Base-by-base conservation (phyloP, 2,888 invertebrate genomes). In the Lacanobia wlatinum region DNA sequence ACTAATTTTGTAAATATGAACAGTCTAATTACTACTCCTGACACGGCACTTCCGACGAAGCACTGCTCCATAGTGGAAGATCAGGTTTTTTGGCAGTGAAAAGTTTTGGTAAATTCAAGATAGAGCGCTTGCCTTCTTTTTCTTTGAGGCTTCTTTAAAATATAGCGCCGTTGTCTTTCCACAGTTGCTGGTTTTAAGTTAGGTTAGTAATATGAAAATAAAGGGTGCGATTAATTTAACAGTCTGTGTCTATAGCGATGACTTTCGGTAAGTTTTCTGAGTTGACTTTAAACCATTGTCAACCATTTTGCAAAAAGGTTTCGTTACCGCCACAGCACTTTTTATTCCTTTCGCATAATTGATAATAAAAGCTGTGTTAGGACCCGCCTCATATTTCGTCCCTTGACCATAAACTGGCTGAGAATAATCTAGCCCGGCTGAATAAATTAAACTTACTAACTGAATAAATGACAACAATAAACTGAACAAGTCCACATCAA, bases 21-120 rank as follows among this genome's bases (percentile, higher is more conserved):
- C 84, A 82, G 79, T 70, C 52, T 87, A 82, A 82, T 82, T 83
- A 84, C 77, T 69, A 79, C 53, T 61, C 59, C 73, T 70, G 68
- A 73, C 70, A 72, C 80, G 69, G 69, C 70, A 82, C 75, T 72
- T 69, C 70, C 82, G 81, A 82, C 73, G 75, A 83, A 76, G 58
- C 66, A 75, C 75, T 21, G 55, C 60, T 55, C 18, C 40, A 18
- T 12, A 60, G 21, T 40, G 21, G 8, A 50, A 52, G 21, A 56
- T 55, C 38, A 23, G n/a, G n/a, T n/a, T n/a, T n/a, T n/a, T n/a
- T 34, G 34, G 34, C 2, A 34, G 6, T 34, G 34, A 34, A 34
- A 34, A 34, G 6, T 34, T 34, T 34, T 4, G 4, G 34, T 34
- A 6, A 34, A 34, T 34, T 34, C 34, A 34, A 28, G 28, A 28